Percentiles rank a stretch among this genome's conserved stretches.
Evolutionary conservation across 2,888 invertebrate genomes (phyloP).

Genomic region (Lasioglossum lativentre): DNA sequence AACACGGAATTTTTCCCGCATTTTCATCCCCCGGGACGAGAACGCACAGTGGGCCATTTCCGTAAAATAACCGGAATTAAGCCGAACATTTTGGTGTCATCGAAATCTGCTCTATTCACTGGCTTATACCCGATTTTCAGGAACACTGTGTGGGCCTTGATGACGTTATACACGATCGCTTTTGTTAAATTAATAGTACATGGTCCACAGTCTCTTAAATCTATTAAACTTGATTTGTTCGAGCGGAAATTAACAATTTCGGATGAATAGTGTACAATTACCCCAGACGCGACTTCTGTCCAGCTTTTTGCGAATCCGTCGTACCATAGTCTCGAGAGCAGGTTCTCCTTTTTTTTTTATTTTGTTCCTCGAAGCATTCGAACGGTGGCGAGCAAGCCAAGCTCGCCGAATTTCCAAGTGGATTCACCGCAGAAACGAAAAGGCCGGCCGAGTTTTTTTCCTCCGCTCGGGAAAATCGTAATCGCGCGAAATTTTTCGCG

Average conservation of each 20-base stretch:
- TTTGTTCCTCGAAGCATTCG: conserved; percentile 1
- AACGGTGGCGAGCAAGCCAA: background rate
- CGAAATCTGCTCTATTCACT: too few relatives aligned
- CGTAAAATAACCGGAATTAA: too few relatives aligned
- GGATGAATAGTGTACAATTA: background rate
- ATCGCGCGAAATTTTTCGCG: conserved; percentile 47
- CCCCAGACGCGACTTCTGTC: background rate
- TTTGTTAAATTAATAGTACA: too few relatives aligned
- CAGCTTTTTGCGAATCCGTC: background rate
- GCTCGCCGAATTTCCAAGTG: background rate
- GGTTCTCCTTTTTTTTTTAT: background rate
- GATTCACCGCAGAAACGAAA: conserved; percentile 1
- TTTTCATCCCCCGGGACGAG: background rate
- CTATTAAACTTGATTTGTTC: too few relatives aligned
- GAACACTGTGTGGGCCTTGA: too few relatives aligned
- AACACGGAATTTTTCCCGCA: background rate
- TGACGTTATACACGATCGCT: too few relatives aligned
- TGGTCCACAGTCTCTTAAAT: too few relatives aligned
- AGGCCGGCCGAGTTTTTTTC: background rate
- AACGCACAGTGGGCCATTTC: too few relatives aligned
- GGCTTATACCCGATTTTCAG: too few relatives aligned
- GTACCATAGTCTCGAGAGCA: background rate
- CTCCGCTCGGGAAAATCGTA: conserved; percentile 22
- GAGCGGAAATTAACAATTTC: too few relatives aligned
- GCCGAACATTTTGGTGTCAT: too few relatives aligned